A percentile compares a stretch with the other conserved stretches of the same genome.
Evolutionary conservation across 2,888 invertebrate species (phyloP).

Genomic region (Drosophila mimetica): DNA sequence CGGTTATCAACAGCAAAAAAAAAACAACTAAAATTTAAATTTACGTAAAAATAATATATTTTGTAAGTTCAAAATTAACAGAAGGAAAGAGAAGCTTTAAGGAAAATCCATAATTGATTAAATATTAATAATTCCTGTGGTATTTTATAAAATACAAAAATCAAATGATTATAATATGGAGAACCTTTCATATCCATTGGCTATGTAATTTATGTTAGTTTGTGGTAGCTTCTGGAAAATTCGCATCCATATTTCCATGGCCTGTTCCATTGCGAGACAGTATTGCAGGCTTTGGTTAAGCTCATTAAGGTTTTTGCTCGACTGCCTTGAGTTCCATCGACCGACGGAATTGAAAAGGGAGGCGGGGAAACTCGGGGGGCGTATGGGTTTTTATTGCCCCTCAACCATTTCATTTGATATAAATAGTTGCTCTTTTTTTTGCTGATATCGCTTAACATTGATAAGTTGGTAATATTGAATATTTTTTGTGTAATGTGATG

Average conservation of each 20-base stretch:
- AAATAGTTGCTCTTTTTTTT: background rate
- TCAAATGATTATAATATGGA: background rate
- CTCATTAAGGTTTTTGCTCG: slow-evolving; percentile 17
- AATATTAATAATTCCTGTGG: no score
- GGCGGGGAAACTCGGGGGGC: background rate
- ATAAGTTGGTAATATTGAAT: slow-evolving; percentile 2
- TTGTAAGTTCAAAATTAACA: background rate
- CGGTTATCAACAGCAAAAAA: background rate
- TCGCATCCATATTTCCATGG: background rate
- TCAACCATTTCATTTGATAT: background rate
- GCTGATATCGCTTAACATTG: slow-evolving; percentile 2
- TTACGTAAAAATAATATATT: background rate
- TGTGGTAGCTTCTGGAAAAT: background rate
- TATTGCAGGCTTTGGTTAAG: slow-evolving; percentile 8
- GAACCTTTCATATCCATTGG: background rate
- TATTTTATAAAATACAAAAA: background rate
- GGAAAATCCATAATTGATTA: no score
- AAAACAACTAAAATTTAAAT: background rate
- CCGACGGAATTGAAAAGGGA: background rate
- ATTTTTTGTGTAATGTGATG: background rate
- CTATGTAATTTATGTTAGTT: background rate
- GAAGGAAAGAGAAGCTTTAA: background rate
- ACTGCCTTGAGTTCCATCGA: background rate
- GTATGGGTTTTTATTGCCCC: background rate
- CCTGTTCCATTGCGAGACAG: slow-evolving; percentile 1